These are phyloP conservation scores for Scelioninae gen. 2 DNA, from an alignment of 2,888 invertebrate genomes.

Conservation along the genomic window DNA sequence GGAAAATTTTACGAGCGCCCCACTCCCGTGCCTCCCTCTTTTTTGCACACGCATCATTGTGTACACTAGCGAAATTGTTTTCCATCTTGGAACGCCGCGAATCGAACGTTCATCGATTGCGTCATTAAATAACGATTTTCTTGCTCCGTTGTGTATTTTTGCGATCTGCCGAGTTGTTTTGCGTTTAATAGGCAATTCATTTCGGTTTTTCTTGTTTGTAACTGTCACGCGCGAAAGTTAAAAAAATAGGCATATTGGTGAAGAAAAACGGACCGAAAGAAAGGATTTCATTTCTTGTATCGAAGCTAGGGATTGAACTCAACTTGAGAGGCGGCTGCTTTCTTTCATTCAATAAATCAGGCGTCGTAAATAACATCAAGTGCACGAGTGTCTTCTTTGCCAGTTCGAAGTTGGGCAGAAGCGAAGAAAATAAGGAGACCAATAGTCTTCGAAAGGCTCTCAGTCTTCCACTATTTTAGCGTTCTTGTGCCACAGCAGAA, in stretches of 20 bases:
- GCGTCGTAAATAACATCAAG: slow-evolving; percentile 73
- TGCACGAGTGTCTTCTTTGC: slow-evolving; percentile 65
- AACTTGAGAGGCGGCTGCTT: slow-evolving; percentile 67
- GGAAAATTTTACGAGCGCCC: slow-evolving; percentile 73
- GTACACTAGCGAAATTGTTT: slow-evolving; percentile 73
- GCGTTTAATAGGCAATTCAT: too few relatives aligned
- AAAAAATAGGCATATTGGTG: slow-evolving; percentile 43
- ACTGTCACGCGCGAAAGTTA: slow-evolving; percentile 49
- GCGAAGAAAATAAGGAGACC: slow-evolving; percentile 71
- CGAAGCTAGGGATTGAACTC: slow-evolving; percentile 67
- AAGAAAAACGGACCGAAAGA: slow-evolving; percentile 55
- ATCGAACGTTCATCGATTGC: too few relatives aligned
- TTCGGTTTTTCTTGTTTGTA: too few relatives aligned
- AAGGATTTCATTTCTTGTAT: slow-evolving; percentile 67
- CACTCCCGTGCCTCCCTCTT: slow-evolving; percentile 54
- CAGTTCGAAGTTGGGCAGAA: slow-evolving; percentile 63
- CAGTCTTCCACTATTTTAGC: slow-evolving; percentile 68
- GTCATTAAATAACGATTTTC: too few relatives aligned
- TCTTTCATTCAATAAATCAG: slow-evolving; percentile 74
- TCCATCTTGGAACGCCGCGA: slow-evolving; percentile 66
- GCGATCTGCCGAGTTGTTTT: too few relatives aligned
- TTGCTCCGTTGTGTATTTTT: too few relatives aligned
- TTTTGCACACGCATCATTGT: slow-evolving; percentile 71
- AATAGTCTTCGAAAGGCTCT: slow-evolving; percentile 69
- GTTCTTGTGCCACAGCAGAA: slow-evolving; percentile 61